phyloP scores from a whole-genome alignment of 2,888 invertebrate genomes.

The Eilema griseolum region DNA sequence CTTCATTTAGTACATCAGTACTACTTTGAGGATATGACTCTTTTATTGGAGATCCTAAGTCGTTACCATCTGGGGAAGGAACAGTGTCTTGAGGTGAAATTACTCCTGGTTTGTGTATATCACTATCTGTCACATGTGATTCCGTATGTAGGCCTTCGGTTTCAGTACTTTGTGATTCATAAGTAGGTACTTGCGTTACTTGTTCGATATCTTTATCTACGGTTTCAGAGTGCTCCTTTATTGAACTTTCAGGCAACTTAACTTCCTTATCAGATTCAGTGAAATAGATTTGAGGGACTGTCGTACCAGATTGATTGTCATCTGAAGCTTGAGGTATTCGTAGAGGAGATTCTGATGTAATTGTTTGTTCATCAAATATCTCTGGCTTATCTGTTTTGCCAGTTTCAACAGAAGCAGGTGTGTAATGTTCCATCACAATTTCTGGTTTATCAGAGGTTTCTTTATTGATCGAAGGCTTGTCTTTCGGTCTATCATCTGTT shows the following conservation, averaged over 20 bases:
- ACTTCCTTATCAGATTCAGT: conserved; percentile 23
- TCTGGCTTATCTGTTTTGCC: conserved; percentile 24
- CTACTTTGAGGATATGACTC: conserved; percentile 12
- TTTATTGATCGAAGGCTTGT: conserved; percentile 21
- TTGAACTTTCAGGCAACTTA: conserved; percentile 22
- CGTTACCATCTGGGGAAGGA: conserved; percentile 16
- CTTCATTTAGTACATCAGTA: conserved; percentile 24
- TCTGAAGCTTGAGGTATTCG: conserved; percentile 16
- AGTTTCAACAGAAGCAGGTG: neutral
- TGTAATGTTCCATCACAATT: conserved; percentile 19
- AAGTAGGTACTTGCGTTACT: conserved; percentile 23
- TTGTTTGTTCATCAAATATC: neutral
- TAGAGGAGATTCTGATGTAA: neutral
- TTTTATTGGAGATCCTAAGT: conserved; percentile 1
- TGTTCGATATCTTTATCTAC: conserved; percentile 22
- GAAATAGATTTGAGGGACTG: conserved; percentile 18
- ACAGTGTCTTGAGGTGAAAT: neutral
- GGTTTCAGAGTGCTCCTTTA: conserved; percentile 21
- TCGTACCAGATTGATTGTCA: conserved; percentile 23
- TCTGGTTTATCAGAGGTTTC: conserved; percentile 21
- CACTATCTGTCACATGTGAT: conserved; percentile 3
- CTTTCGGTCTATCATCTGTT: conserved; percentile 6
- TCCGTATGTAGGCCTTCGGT: conserved; percentile 17
- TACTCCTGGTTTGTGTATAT: conserved; percentile 19
- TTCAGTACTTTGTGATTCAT: conserved; percentile 24